Evolutionary conservation across 2,888 invertebrate species (phyloP).

Genomic region (Eristalinus sepulchralis): DNA sequence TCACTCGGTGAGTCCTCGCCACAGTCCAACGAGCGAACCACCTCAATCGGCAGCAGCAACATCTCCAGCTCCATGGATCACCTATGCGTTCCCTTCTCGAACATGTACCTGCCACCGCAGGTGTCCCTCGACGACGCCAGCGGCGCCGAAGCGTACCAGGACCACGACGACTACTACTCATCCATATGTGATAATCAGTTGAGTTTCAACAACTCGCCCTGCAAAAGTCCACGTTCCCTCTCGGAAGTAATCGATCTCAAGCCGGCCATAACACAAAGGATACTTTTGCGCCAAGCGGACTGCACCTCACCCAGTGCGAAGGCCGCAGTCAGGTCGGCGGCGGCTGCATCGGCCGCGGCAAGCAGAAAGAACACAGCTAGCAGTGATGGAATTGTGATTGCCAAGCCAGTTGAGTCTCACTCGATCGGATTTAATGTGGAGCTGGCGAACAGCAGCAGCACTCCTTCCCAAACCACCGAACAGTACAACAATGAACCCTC

Average conservation of each 20-base stretch:
- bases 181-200: constrained; percentile 78
- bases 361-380: constrained; percentile 2
- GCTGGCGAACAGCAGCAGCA: background rate
- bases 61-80: constrained; percentile 47
- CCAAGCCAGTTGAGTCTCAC: constrained; percentile 76
- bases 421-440: constrained; percentile 76
- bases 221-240: constrained; percentile 76
- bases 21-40: constrained; percentile 40
- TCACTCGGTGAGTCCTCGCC: constrained; percentile 6
- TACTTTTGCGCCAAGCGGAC: constrained; percentile 39
- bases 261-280: constrained; percentile 63
- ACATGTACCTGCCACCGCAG: constrained; percentile 39
- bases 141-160: constrained; percentile 44
- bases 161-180: constrained; percentile 76
- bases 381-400: constrained; percentile 74
- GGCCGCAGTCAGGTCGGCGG: constrained; percentile 13
- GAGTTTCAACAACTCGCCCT: constrained; percentile 77
- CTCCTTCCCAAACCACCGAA: constrained; percentile 35
- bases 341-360: constrained; percentile 33
- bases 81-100: constrained; percentile 50
- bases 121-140: constrained; percentile 8
- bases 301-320: constrained; percentile 11
- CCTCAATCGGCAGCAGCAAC: constrained; percentile 33
- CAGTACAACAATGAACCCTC: constrained; percentile 32
- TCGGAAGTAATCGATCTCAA: constrained; percentile 72